Percentiles rank a stretch among this genome's conserved stretches.
Conservation (phyloP, 2,888 invertebrate genomes). For the Lamellibrachia columna region DNA sequence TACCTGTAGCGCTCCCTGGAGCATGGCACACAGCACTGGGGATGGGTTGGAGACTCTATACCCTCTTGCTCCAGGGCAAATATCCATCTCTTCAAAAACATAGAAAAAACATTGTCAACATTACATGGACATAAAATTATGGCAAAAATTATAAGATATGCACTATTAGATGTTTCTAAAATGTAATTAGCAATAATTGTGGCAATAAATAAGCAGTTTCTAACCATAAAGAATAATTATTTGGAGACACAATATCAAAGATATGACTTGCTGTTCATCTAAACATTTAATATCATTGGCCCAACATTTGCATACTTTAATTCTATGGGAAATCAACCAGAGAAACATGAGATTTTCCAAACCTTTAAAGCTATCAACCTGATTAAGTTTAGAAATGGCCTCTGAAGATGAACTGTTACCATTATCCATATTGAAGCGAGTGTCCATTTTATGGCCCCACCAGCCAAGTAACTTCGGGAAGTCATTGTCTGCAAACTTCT, state of each 20-base stretch:
- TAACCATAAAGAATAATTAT: not conserved
- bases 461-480: slow-evolving; percentile 69
- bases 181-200: not conserved
- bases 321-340: too few relatives aligned
- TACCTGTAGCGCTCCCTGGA: slow-evolving; percentile 67
- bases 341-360: too few relatives aligned
- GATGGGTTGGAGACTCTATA: slow-evolving; percentile 70
- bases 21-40: slow-evolving; percentile 66
- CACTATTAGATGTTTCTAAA: not conserved
- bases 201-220: slow-evolving; percentile 4
- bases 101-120: not conserved
- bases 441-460: slow-evolving; percentile 70
- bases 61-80: slow-evolving; percentile 66
- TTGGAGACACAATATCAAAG: not conserved
- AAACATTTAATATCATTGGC: not conserved
- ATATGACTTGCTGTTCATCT: not conserved
- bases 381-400: not conserved
- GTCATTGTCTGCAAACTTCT: slow-evolving; percentile 59
- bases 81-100: slow-evolving; percentile 64
- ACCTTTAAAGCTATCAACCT: not conserved
- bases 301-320: too few relatives aligned
- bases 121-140: not conserved
- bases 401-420: slow-evolving; percentile 52
- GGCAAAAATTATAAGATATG: not conserved
- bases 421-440: slow-evolving; percentile 69